Base-by-base conservation (phyloP, 30 jellyfish, hydroid and myxozoan genomes). In the Catostylus mosaicus region DNA sequence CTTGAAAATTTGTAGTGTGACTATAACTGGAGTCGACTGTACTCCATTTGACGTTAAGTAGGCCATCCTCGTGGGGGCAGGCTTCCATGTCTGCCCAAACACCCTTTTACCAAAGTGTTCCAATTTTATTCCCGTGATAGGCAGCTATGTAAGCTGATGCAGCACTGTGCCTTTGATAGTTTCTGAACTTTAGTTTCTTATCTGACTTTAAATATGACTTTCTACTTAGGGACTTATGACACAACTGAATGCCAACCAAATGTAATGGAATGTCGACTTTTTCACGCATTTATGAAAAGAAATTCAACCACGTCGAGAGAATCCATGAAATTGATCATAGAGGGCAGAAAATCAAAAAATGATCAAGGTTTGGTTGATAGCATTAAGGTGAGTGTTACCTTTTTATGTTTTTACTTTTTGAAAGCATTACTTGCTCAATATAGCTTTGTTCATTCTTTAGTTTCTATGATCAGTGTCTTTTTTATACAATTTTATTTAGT, bases 331-430 rank as follows among this genome's bases (percentile, higher is more conserved):
- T 46, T 60, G 45, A 32, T 90, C 11, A 54, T 77, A 12, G 89
- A 72, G 0, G 95, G 91, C 20, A 76, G 74, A 64, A 83, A 83
- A 63, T 54, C 95, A 20, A 90, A 56, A 67, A 82, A 63, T 45
- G 97, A 90, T 57, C 91, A 90, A 83, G 97, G 93, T 27, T 24
- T 90, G 19, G 34, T 34, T 3, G 95, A 83, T 26, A 27, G 80
- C 35, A 35, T 90, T 59, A 83, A 66, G 81, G 97, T 90, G 56
- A 35, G 67, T 50, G 24, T 67, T 36, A 10, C 38, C 18, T 8
- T 38, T 20, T 35, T 38, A 14, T 35, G 71, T 67, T 36, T 19
- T 34, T 30, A 1, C 50, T 20, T 35, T 38, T 26, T 35, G 71
- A n/a, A n/a, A n/a, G n/a, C n/a, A n/a, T n/a, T n/a, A n/a, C n/a